These are phyloP conservation scores for Phylloscopus whistleri DNA, from an alignment of 2,113 vertebrate species.

Conservation along the genomic window DNA sequence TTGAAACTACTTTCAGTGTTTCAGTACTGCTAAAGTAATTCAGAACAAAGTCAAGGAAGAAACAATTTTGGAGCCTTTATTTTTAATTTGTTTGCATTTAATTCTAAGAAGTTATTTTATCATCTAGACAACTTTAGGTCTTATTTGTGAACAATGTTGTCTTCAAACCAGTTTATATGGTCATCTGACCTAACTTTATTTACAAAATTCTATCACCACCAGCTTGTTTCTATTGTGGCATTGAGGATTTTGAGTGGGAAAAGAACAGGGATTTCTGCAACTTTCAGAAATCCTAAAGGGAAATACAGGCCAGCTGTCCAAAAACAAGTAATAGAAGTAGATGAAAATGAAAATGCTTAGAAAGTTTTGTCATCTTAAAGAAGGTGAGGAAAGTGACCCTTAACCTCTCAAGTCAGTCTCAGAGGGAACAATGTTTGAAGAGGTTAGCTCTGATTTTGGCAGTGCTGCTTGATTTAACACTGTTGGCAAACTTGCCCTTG, in stretches of 20 bases:
- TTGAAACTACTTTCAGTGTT: neutral
- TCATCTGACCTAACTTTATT: neutral
- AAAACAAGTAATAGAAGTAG: neutral
- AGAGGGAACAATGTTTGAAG: neutral
- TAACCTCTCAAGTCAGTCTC: neutral
- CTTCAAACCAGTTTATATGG: neutral
- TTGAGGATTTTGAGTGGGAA: neutral
- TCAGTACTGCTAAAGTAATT: neutral
- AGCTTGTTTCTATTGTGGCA: fast-evolving
- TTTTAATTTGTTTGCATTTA: neutral
- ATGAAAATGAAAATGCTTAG: neutral
- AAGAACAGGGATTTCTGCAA: neutral
- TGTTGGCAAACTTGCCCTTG: neutral
- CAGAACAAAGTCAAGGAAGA: neutral
- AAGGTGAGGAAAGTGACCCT: neutral
- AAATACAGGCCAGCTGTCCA: neutral
- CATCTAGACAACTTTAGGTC: neutral
- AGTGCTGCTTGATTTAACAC: neutral
- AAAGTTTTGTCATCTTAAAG: neutral
- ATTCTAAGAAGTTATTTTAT: neutral
- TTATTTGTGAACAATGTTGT: neutral
- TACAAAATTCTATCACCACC: neutral
- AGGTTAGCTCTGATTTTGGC: neutral
- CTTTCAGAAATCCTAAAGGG: neutral
- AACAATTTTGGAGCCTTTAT: neutral